These are phyloP conservation scores for Scaptomyza parva DNA, from an alignment of 2,888 invertebrate genomes.

Conservation along the genomic window DNA sequence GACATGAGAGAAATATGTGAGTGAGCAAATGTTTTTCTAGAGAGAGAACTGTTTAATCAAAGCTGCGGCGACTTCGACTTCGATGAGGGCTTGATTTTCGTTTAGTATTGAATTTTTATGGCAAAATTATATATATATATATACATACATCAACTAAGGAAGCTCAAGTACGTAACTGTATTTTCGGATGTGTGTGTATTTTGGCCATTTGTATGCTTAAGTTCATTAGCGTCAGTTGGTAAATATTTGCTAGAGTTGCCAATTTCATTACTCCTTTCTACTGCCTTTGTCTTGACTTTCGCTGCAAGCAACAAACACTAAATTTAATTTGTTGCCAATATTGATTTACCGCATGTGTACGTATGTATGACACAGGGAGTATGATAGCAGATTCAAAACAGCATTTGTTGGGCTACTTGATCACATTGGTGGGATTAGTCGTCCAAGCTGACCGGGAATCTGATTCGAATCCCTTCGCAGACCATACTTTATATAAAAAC, in stretches of 20 bases:
- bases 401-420: too few relatives aligned
- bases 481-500: too few relatives aligned
- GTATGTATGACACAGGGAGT: background rate
- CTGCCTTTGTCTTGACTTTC: constrained; percentile 39
- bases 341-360: constrained; percentile 57
- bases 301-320: constrained; percentile 72
- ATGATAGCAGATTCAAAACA: too few relatives aligned
- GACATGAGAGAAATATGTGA: constrained; percentile 41
- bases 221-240: constrained; percentile 79
- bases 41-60: constrained; percentile 70
- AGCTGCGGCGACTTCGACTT: constrained; percentile 19
- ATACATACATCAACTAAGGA: background rate
- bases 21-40: constrained; percentile 51
- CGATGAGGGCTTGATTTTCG: constrained; percentile 9
- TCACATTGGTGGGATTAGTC: too few relatives aligned
- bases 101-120: constrained; percentile 28
- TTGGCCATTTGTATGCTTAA: constrained; percentile 71
- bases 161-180: background rate
- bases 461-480: too few relatives aligned
- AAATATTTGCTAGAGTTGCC: constrained; percentile 75
- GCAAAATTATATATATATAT: constrained; percentile 41
- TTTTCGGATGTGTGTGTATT: constrained; percentile 16
- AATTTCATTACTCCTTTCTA: constrained; percentile 49
- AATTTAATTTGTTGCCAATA: constrained; percentile 79
- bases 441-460: too few relatives aligned